Percentiles rank a stretch among this genome's conserved stretches.
phyloP scores from a whole-genome alignment of 2,113 vertebrate genomes.

The Psittacula cyanocephala region DNA sequence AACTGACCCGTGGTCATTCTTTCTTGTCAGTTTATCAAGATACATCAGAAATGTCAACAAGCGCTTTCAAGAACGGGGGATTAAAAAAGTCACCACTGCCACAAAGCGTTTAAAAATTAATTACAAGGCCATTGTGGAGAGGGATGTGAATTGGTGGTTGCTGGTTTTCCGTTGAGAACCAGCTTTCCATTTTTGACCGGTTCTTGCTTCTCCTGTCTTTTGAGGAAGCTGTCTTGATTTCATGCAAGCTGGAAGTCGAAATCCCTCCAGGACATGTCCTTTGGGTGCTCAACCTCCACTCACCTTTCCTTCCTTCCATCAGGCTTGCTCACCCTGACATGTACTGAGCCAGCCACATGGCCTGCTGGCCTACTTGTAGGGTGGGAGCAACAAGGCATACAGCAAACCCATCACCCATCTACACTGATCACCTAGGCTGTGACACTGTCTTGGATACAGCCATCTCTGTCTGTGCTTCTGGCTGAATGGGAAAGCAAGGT shows the following conservation, averaged over 20 bases:
- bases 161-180: not conserved
- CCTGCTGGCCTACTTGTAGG: not conserved
- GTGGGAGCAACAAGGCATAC: fast-evolving
- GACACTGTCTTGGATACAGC: not conserved
- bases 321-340: fast-evolving
- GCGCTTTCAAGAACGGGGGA: not conserved
- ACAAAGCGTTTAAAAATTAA: not conserved
- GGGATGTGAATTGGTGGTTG: not conserved
- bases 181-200: not conserved
- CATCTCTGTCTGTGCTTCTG: not conserved
- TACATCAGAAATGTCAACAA: not conserved
- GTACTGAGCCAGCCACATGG: fast-evolving
- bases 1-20: not conserved
- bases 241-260: not conserved
- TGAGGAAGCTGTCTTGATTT: not conserved
- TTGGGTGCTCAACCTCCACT: not conserved
- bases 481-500: not conserved
- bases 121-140: not conserved
- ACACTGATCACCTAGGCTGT: no score
- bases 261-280: not conserved
- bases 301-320: not conserved
- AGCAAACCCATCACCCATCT: not conserved
- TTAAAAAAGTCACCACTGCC: not conserved
- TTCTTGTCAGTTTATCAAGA: not conserved
- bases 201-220: not conserved